These are phyloP conservation scores for Puma concolor DNA, from an alignment of 2,113 vertebrate species.

Conservation along the genomic window DNA sequence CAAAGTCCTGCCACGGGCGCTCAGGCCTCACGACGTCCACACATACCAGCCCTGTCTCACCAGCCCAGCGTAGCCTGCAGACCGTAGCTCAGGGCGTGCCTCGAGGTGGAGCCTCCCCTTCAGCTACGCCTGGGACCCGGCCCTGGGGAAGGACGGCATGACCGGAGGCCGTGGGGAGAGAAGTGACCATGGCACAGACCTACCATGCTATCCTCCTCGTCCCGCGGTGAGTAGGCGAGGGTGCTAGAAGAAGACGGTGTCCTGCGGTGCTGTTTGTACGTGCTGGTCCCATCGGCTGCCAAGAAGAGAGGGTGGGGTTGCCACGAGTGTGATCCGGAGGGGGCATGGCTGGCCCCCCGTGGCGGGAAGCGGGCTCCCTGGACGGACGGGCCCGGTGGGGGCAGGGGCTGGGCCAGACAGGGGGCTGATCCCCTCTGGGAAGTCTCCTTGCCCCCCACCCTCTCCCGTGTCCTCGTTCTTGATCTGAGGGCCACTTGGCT, in stretches of 20 bases:
- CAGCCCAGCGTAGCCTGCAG: not conserved
- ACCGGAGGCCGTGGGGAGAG: not conserved
- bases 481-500: not conserved
- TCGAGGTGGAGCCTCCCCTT: conserved; percentile 20
- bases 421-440: not conserved
- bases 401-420: not conserved
- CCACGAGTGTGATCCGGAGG: rapidly evolving
- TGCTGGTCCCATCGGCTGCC: conserved; percentile 91
- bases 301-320: conserved; percentile 1
- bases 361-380: rapidly evolving
- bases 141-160: not conserved
- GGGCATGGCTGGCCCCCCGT: not conserved
- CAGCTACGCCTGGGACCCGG: not conserved
- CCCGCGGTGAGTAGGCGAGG: conserved; percentile 94
- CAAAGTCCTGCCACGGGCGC: not conserved
- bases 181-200: not conserved
- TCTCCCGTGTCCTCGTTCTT: not conserved
- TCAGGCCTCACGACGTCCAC: not conserved
- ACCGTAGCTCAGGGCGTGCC: rapidly evolving
- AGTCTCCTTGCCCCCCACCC: not conserved
- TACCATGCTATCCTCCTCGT: conserved; percentile 98
- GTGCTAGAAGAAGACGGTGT: conserved; percentile 97
- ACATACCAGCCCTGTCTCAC: not conserved
- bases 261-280: conserved; percentile 95
- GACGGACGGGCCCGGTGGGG: not conserved